Conservation (phyloP, 2,113 vertebrate genomes). For the Oncorhynchus masou region DNA sequence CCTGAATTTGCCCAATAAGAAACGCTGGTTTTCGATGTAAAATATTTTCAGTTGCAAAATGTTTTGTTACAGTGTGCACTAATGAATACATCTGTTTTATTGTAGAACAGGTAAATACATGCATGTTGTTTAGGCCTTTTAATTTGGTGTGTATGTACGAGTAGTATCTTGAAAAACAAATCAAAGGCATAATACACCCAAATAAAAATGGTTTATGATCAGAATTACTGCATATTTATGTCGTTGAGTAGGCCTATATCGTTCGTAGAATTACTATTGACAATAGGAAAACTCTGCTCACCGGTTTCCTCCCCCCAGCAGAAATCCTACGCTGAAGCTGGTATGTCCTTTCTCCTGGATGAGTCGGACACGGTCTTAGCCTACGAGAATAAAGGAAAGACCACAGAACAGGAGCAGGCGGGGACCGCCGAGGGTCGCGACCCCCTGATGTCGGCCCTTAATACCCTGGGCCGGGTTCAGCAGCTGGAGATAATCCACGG, state of each 20-base stretch:
- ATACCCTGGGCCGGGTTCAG: conserved; percentile 89
- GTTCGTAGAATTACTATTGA: background rate
- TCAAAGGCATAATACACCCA: background rate
- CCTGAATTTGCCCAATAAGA: background rate
- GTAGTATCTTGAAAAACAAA: background rate
- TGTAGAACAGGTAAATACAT: too few species aligned
- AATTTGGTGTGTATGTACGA: background rate
- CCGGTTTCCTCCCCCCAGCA: conserved; percentile 43
- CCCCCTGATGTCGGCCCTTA: conserved; percentile 92
- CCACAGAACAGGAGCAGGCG: conserved; percentile 61
- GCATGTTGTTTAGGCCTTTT: background rate
- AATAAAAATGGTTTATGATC: too few species aligned
- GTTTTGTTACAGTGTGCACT: too few species aligned
- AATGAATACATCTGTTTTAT: too few species aligned
- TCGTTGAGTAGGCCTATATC: background rate
- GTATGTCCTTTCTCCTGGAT: conserved; percentile 87
- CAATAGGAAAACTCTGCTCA: background rate
- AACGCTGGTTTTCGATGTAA: too few species aligned
- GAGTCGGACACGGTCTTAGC: conserved; percentile 92
- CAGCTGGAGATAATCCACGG: conserved; percentile 97
- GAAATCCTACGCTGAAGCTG: conserved; percentile 79
- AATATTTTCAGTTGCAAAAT: too few species aligned
- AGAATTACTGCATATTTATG: background rate
- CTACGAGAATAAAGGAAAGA: conserved; percentile 93
- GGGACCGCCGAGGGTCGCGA: conserved; percentile 72